Conservation (phyloP, 2,797 vertebrate species). For the Bradypodion ventrale region DNA sequence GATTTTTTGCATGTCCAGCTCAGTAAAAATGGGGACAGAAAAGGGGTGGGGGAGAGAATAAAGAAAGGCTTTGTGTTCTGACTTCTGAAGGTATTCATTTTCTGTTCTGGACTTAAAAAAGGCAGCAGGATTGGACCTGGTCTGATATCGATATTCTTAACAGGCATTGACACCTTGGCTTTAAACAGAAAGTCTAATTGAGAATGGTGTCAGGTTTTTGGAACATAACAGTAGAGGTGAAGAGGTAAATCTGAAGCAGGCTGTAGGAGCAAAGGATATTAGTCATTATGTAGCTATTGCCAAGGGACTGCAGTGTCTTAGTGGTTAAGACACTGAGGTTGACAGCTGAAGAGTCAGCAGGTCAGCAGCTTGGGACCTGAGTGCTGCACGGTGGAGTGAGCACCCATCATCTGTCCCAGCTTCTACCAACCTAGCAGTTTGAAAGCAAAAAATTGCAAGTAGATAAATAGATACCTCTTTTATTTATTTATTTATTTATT, state of each 20-base stretch:
- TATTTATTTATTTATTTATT: too few relatives aligned
- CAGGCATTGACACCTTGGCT: not conserved
- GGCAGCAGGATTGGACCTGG: not conserved
- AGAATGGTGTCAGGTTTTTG: not conserved
- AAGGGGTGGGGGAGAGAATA: not conserved
- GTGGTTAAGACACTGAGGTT: too few relatives aligned
- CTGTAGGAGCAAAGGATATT: not conserved
- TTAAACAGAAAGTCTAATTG: constrained; percentile 13
- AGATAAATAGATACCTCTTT: too few relatives aligned
- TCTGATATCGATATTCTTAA: accelerated
- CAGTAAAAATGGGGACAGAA: not conserved
- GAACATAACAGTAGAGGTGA: not conserved
- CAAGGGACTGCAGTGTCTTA: too few relatives aligned
- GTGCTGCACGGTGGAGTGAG: too few relatives aligned
- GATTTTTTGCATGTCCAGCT: not conserved
- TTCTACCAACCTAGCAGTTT: too few relatives aligned
- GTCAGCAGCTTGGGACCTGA: too few relatives aligned
- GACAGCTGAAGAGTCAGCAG: too few relatives aligned
- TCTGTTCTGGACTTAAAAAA: not conserved
- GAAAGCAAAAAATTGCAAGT: too few relatives aligned
- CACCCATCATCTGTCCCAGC: too few relatives aligned
- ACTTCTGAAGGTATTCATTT: not conserved
- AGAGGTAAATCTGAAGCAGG: not conserved
- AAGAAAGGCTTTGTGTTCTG: not conserved
- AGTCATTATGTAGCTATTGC: not conserved